Evolutionary conservation across 2,113 vertebrate genomes (phyloP).

Genomic region (Sphyrna mokarran): DNA sequence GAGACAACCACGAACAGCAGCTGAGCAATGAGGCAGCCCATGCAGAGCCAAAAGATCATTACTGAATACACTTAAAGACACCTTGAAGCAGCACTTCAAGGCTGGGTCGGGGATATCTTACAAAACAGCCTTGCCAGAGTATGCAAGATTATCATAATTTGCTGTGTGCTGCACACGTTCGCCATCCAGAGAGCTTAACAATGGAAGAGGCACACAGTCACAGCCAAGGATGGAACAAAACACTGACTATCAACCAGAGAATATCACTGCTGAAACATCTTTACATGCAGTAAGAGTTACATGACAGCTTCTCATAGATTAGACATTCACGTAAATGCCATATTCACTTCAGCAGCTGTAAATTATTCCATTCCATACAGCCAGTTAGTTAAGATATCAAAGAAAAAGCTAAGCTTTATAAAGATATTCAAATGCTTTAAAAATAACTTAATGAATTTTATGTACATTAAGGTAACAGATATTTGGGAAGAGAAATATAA

Average conservation of each 20-base stretch:
- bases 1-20: background rate
- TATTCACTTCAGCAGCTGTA: background rate
- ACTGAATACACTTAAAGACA: background rate
- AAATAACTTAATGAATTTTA: background rate
- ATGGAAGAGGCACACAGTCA: background rate
- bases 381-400: background rate
- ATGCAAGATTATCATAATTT: conserved; percentile 17
- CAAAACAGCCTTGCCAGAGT: background rate
- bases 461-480: background rate
- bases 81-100: background rate
- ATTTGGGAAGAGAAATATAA: background rate
- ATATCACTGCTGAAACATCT: background rate
- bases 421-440: background rate
- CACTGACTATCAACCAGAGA: background rate
- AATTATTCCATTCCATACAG: background rate
- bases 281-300: background rate
- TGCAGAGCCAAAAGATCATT: background rate
- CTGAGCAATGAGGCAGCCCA: background rate
- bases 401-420: background rate
- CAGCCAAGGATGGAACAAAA: conserved; percentile 12
- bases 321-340: conserved; percentile 3
- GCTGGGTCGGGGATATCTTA: background rate
- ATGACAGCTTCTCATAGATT: conserved; percentile 10
- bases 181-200: background rate
- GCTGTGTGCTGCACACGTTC: background rate